Evolutionary conservation across 2,113 vertebrate genomes (phyloP), one percentile per base, ranked within the genome.

Genomic region (Balaenoptera acutorostrata): DNA sequence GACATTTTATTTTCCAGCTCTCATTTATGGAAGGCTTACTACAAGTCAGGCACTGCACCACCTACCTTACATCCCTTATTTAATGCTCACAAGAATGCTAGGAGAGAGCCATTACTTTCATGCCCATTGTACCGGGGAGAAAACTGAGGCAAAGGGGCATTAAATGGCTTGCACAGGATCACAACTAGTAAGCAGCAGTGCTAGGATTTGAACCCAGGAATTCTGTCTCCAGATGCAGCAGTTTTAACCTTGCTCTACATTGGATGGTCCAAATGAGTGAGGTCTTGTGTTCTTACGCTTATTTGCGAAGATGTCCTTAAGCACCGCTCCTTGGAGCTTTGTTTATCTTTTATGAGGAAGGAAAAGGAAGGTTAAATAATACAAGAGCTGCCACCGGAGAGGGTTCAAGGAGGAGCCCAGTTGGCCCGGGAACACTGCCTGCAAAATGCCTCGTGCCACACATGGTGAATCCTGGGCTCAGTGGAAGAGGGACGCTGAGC

Each of bases 1-100:
- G 72, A 66, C 1, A 25, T 39, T 36, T n/a, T 36, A 15, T 5
- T 87, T 78, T 61, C 72, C 13, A 6, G 61, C 11, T 49, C 5
- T 41, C 29, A 12, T n/a, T 36, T 18, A 8, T 41, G 10, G 25
- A 66, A 63, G 59, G 33, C 33, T 39, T 36, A 25, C 10, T 18
- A 17, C 0, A 15, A 75, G 49, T 14, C 9, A 0, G 39, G 82
- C 49, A 33, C n/a, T 1, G 0, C 0, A 2, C 69, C 21, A 3
- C 1, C 46, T 0, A 27, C 15, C 29, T 46, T 9, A 18, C 14
- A 1, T 39, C 20, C 18, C 11, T 29, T 18, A 10, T 71, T 66
- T 25, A 36, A 41, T 6, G 36, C 36, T 29, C 63, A 31, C 33
- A 44, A 46, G 61, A 41, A 27, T 2, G 7, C 33, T 8, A n/a